These are phyloP conservation scores for Osmoderma eremita DNA, from an alignment of 2,888 invertebrate species.

Conservation along the genomic window DNA sequence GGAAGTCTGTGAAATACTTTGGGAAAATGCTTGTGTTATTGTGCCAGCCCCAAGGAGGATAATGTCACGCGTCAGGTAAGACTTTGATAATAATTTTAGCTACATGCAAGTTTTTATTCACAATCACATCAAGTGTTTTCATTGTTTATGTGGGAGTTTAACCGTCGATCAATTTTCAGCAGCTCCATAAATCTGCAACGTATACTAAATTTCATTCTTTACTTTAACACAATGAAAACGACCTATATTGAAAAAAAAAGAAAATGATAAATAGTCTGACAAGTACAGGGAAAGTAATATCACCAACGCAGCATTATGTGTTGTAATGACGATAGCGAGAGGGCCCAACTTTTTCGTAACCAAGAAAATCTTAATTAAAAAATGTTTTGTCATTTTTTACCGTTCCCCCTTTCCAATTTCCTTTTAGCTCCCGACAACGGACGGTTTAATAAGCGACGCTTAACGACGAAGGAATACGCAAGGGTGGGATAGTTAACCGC, in stretches of 20 bases:
- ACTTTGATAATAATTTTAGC: no score
- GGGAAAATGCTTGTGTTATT: no score
- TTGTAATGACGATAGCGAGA: slow-evolving; percentile 15
- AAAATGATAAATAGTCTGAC: slow-evolving; percentile 37
- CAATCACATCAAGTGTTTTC: no score
- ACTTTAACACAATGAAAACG: not conserved
- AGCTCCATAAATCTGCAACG: no score
- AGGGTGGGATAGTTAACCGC: slow-evolving; percentile 37
- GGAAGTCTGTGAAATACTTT: no score
- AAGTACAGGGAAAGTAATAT: slow-evolving; percentile 35
- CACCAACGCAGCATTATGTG: slow-evolving; percentile 15
- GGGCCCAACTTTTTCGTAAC: slow-evolving; percentile 16
- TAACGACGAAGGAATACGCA: slow-evolving; percentile 10
- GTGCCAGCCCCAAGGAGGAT: no score
- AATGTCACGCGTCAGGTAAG: no score
- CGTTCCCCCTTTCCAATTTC: not conserved
- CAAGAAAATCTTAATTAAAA: slow-evolving; percentile 35
- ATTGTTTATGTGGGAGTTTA: no score
- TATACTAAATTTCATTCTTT: slow-evolving; percentile 4
- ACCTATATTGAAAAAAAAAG: slow-evolving; percentile 31
- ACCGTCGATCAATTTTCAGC: no score
- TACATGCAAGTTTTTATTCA: no score
- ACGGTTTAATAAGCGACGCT: slow-evolving; percentile 38
- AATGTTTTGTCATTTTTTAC: slow-evolving; percentile 37
- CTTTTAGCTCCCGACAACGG: slow-evolving; percentile 6